These are phyloP conservation scores for Pseudomugil gertrudae DNA, from an alignment of 2,797 vertebrate genomes.

Conservation along the genomic window DNA sequence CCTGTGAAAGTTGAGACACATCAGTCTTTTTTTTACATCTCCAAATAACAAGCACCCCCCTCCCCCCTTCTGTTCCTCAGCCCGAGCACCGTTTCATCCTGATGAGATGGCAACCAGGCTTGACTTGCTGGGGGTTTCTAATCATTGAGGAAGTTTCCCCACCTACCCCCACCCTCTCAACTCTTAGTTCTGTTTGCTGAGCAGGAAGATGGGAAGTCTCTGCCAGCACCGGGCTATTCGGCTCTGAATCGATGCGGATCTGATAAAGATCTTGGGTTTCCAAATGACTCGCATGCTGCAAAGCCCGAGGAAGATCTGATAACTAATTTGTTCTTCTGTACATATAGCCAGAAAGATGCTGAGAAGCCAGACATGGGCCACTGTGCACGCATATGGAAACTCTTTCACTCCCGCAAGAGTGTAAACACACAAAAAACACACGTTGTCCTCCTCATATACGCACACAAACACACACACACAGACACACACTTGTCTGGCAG, in stretches of 20 bases:
- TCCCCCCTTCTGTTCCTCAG: constrained; percentile 24
- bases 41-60: constrained; percentile 26
- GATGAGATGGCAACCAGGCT: constrained; percentile 56
- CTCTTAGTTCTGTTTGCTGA: constrained; percentile 58
- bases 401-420: constrained; percentile 11
- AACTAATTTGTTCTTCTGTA: constrained; percentile 69
- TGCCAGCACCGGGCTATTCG: constrained; percentile 58
- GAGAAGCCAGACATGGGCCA: constrained; percentile 38
- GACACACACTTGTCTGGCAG: constrained; percentile 61
- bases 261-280: constrained; percentile 73
- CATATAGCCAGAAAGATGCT: constrained; percentile 44
- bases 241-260: constrained; percentile 71
- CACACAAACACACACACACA: constrained; percentile 30
- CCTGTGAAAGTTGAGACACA: constrained; percentile 44
- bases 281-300: constrained; percentile 45
- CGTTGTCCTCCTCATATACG: constrained; percentile 20
- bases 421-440: constrained; percentile 32
- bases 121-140: constrained; percentile 62
- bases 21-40: constrained; percentile 37
- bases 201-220: constrained; percentile 62
- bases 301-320: constrained; percentile 75
- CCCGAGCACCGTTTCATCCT: constrained; percentile 49
- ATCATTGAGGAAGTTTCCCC: constrained; percentile 55
- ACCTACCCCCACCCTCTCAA: background rate
- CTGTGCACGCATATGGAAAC: constrained; percentile 24